phyloP scores from a whole-genome alignment of 2,888 invertebrate genomes.

The Syritta pipiens region DNA sequence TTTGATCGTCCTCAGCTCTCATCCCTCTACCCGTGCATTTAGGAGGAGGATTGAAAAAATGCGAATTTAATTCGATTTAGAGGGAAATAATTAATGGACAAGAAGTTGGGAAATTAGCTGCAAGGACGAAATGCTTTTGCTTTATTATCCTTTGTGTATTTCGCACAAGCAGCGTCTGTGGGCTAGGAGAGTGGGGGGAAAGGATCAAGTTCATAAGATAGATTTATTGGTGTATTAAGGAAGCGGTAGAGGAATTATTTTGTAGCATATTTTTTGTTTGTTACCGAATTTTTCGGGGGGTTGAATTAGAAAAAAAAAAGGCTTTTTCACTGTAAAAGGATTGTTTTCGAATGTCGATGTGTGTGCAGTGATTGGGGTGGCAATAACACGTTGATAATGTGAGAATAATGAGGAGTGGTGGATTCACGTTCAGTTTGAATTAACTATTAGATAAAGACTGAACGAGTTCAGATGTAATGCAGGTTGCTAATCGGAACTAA shows the following conservation, averaged over 20 bases:
- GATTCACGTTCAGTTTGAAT: no score
- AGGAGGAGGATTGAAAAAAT: slow-evolving; percentile 51
- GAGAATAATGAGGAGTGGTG: no score
- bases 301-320: no score
- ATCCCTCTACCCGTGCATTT: background rate
- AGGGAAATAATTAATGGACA: slow-evolving; percentile 66
- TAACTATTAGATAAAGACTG: no score
- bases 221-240: slow-evolving; percentile 42
- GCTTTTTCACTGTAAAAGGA: no score
- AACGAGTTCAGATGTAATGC: no score
- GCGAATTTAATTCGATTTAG: slow-evolving; percentile 66
- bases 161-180: slow-evolving; percentile 9
- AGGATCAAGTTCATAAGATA: slow-evolving; percentile 52
- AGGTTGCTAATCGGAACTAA: no score
- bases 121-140: slow-evolving; percentile 48
- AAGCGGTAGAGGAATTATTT: background rate
- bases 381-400: no score
- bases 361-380: no score
- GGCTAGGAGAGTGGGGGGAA: slow-evolving; percentile 7
- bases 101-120: slow-evolving; percentile 65
- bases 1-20: slow-evolving; percentile 17
- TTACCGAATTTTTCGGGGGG: no score
- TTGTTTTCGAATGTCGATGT: no score
- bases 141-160: slow-evolving; percentile 45
- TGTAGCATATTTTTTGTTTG: slow-evolving; percentile 7